Percentiles rank a stretch among this genome's conserved stretches.
Conservation (phyloP, 92 coral and sea anemone genomes). For the Porites divaricata region DNA sequence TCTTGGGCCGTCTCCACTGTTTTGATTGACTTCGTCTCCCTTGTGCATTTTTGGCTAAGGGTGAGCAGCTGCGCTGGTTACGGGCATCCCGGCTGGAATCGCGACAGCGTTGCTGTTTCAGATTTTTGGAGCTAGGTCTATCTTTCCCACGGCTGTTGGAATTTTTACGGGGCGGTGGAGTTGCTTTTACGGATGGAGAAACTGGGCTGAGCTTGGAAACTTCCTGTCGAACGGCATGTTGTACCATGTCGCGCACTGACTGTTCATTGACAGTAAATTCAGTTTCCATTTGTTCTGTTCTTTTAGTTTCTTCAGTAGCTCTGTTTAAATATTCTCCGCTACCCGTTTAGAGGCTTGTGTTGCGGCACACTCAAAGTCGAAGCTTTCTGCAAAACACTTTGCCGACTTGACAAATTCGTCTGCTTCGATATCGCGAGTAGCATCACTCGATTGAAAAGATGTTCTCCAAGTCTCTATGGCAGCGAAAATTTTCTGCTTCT, state of each 20-base stretch:
- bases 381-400: too few species aligned
- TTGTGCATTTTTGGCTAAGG: too few species aligned
- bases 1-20: too few species aligned
- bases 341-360: constrained; percentile 20
- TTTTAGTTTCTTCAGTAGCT: background rate
- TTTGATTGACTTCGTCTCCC: too few species aligned
- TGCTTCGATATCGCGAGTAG: constrained; percentile 29
- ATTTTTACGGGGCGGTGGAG: background rate
- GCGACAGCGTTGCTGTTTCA: too few species aligned
- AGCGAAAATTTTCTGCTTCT: constrained; percentile 22
- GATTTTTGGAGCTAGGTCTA: too few species aligned
- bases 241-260: background rate
- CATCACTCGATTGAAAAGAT: constrained; percentile 27
- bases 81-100: too few species aligned
- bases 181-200: background rate
- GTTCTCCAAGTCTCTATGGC: constrained; percentile 23
- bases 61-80: too few species aligned
- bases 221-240: background rate
- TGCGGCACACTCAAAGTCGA: constrained; percentile 15
- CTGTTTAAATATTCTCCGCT: background rate
- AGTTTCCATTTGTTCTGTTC: background rate
- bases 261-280: background rate
- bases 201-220: background rate
- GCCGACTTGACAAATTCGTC: constrained; percentile 22
- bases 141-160: background rate